Conservation (phyloP, 2,113 vertebrate genomes). For the Leiothrix lutea region DNA sequence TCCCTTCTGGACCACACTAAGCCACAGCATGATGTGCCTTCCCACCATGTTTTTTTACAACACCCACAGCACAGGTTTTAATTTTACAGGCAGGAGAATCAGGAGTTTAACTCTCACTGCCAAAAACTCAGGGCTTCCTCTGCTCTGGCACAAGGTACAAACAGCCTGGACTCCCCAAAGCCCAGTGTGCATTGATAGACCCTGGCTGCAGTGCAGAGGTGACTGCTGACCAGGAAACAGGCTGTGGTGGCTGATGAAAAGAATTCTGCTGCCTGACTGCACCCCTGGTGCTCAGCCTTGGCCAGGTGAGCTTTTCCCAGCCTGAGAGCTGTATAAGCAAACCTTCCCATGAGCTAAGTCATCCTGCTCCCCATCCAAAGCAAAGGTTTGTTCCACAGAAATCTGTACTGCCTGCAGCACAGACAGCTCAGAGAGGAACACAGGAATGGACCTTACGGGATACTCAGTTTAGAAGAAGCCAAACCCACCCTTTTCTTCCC, state of each 20-base stretch:
- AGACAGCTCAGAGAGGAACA: neutral
- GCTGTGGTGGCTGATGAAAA: neutral
- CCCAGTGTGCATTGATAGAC: neutral
- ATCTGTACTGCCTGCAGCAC: neutral
- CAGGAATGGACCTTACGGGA: neutral
- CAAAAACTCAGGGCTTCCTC: neutral
- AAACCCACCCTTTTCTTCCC: neutral
- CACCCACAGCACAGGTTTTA: neutral
- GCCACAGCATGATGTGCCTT: neutral
- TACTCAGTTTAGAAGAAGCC: neutral
- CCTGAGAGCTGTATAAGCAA: neutral
- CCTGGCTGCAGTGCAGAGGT: neutral
- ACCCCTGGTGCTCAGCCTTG: neutral
- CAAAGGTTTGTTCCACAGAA: neutral
- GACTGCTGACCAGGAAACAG: neutral
- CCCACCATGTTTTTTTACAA: neutral
- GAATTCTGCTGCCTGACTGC: neutral
- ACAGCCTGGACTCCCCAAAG: neutral
- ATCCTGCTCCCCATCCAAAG: neutral
- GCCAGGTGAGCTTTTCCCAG: neutral
- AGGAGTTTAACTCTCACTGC: neutral
- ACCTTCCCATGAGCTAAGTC: neutral
- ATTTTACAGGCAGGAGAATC: neutral
- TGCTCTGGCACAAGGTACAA: neutral
- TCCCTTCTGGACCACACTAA: neutral